Evolutionary conservation across 1,140 invertebrate species (phyloP), one percentile per base, ranked within the genome.

Genomic region (Pogonomyrmex californicus): DNA sequence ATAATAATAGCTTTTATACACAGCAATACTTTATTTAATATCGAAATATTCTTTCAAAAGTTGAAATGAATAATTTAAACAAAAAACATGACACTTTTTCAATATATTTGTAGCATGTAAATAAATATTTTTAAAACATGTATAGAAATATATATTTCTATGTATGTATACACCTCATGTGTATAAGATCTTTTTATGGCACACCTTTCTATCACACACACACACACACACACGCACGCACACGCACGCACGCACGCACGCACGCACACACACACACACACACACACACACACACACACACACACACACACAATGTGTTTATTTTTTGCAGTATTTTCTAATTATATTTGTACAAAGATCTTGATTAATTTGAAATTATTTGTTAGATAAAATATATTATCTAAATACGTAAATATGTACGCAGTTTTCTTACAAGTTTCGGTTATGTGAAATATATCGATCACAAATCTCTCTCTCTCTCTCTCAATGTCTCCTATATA

Each of bases 401-500:
- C 1, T 33, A 7, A 44, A 44, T n/a, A 51, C 2, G 17, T 4
- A 17, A 36, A 60, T 62, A 63, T 62, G 3, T 56, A n/a, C 36
- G 36, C 62, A 38, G 30, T 47, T 47, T 17, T 14, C 49, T 12
- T 66, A 33, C 17, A 5, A 44, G 6, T 33, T 2, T 49, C 30
- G 33, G 14, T 56, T 51, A 68, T 38, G 9, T 44, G 7, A 47
- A 49, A 63, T 54, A 47, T 81, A 70, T 70, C 30, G 7, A 4
- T 47, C 6, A 44, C 17, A 73, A 82, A 82, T 82, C 14, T 23
- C 23, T 23, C 23, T 23, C 23, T 82, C 14, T 23, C 23, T 23
- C 23, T 23, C 23, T 23, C 23, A 23, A 23, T 23, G 23, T 23
- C 23, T 23, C 12, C 17, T 36, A 71, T 73, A 73, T 47, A 71